phyloP scores from a whole-genome alignment of 2,113 vertebrate genomes.

The Podiceps cristatus region DNA sequence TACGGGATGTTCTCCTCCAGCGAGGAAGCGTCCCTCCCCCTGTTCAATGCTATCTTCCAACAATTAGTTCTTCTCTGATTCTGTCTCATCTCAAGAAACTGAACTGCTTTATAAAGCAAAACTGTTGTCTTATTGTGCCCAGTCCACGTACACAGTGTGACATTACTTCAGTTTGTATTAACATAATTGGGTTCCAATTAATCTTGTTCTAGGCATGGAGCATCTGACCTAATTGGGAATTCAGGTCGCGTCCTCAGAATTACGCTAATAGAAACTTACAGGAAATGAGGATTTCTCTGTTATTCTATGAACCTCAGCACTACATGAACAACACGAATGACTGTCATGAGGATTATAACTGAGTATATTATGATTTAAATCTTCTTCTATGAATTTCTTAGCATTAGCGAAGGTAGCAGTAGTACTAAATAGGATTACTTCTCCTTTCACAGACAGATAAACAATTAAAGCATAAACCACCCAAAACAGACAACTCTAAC shows the following conservation, averaged over 20 bases:
- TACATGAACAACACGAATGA: not conserved
- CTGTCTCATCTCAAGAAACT: not conserved
- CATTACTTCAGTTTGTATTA: not conserved
- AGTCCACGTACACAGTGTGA: accelerated
- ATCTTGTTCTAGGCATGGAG: not conserved
- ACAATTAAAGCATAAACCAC: constrained; percentile 3
- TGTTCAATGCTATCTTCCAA: not conserved
- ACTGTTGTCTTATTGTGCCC: accelerated
- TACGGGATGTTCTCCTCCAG: not conserved
- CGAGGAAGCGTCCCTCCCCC: not conserved
- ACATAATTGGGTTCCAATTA: not conserved
- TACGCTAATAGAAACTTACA: not conserved
- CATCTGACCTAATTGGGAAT: not conserved
- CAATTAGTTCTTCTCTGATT: not conserved
- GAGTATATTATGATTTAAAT: not conserved
- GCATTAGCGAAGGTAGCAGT: not conserved
- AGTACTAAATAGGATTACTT: constrained; percentile 7
- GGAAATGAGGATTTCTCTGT: not conserved
- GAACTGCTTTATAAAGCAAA: not conserved
- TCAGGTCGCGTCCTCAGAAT: not conserved
- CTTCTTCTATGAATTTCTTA: not conserved
- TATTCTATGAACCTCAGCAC: not conserved
- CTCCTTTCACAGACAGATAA: constrained; percentile 5
- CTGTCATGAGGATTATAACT: not conserved
- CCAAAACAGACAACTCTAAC: not conserved